Conservation (phyloP, 2,113 vertebrate genomes). For the Apodemus speciosus region DNA sequence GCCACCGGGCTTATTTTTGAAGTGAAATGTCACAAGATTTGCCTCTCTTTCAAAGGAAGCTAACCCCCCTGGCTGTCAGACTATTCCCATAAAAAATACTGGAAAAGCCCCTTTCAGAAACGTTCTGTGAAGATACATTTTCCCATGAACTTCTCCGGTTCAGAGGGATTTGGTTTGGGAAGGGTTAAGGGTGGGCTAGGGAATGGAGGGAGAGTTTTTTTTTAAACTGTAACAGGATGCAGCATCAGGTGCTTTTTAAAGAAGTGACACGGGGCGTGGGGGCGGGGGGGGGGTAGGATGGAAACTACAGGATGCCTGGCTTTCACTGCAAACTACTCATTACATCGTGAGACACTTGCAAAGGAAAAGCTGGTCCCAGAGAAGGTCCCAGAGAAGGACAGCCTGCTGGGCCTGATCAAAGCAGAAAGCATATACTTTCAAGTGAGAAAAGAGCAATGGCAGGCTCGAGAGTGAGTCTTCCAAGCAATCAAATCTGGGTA, state of each 20-base stretch:
- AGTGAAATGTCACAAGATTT: constrained; percentile 71
- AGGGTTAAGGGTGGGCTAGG: neutral
- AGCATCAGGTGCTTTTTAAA: constrained; percentile 48
- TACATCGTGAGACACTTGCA: constrained; percentile 78
- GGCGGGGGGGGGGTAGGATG: neutral
- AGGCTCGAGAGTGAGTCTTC: constrained; percentile 78
- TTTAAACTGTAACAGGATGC: constrained; percentile 42
- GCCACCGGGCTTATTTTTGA: constrained; percentile 76
- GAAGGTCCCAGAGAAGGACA: constrained; percentile 80
- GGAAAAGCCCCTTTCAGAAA: constrained; percentile 80
- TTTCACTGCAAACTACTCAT: constrained; percentile 74
- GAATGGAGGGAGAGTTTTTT: neutral
- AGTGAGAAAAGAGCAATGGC: constrained; percentile 82
- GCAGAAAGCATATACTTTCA: constrained; percentile 75
- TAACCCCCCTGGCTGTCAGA: constrained; percentile 48
- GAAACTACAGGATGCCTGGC: constrained; percentile 46
- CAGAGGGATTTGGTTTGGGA: constrained; percentile 14
- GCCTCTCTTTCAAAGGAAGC: constrained; percentile 66
- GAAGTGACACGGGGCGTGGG: neutral
- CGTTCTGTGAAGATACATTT: constrained; percentile 62
- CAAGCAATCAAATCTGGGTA: constrained; percentile 82
- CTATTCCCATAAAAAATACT: constrained; percentile 76
- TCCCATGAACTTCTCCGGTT: neutral
- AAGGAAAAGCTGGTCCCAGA: constrained; percentile 70
- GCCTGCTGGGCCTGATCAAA: constrained; percentile 83